phyloP scores from a whole-genome alignment of 2,113 vertebrate species.

The Pristiophorus japonicus region DNA sequence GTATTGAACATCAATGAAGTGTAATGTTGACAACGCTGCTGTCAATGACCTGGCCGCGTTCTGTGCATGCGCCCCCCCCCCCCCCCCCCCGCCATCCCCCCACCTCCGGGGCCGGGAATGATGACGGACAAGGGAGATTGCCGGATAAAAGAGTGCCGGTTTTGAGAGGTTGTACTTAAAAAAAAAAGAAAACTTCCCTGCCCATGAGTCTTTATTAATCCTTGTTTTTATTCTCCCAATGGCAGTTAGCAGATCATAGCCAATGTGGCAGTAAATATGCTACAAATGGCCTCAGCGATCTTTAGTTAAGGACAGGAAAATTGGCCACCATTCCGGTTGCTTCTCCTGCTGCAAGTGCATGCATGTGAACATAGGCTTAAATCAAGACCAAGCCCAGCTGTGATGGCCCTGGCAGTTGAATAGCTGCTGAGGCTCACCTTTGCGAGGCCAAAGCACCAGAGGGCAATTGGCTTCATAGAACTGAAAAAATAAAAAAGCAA shows the following conservation, averaged over 20 bases:
- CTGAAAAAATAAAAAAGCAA: too few relatives aligned
- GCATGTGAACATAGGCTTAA: not conserved
- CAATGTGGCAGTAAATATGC: not conserved
- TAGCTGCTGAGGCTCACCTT: not conserved
- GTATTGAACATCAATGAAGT: too few relatives aligned
- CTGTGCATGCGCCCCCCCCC: too few relatives aligned
- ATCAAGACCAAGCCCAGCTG: not conserved
- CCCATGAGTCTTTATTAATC: not conserved
- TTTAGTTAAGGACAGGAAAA: not conserved
- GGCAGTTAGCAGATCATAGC: not conserved
- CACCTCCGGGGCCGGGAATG: too few relatives aligned
- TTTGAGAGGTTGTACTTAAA: too few relatives aligned
- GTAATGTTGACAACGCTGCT: too few relatives aligned
- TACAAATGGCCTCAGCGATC: not conserved
- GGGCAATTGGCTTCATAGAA: not conserved
- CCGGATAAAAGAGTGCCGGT: too few relatives aligned
- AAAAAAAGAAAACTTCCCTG: not conserved
- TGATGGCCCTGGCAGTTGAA: not conserved
- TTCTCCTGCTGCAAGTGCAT: not conserved
- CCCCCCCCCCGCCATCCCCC: too few relatives aligned
- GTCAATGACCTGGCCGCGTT: too few relatives aligned
- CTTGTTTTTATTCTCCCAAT: not conserved
- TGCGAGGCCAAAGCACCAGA: not conserved
- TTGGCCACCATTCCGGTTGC: not conserved
- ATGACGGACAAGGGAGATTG: too few relatives aligned